Conservation (phyloP, 2,888 invertebrate species). For the Stramonita haemastoma region DNA sequence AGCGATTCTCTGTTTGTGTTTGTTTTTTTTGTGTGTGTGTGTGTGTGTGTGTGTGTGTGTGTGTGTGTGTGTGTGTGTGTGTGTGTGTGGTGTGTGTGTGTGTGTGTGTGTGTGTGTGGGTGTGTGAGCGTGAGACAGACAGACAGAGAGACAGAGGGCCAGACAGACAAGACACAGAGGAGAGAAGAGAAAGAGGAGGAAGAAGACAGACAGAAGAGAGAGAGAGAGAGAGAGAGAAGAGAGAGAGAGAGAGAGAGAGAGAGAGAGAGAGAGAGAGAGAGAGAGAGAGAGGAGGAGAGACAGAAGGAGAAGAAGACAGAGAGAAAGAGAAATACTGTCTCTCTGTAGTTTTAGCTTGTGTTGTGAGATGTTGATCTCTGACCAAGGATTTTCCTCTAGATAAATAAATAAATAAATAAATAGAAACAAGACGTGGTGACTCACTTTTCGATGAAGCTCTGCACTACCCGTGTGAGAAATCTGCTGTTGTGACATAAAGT, state of each 20-base stretch:
- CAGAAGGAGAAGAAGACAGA: not conserved
- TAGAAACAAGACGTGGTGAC: not conserved
- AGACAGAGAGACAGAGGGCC: not conserved
- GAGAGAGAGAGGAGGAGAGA: not conserved
- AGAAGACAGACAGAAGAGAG: constrained; percentile 9
- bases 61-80: constrained; percentile 4
- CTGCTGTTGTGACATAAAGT: constrained; percentile 84
- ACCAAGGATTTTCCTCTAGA: too few relatives aligned
- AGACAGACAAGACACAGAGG: not conserved
- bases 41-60: constrained; percentile 22
- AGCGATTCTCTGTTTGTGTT: not conserved
- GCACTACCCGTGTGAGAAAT: constrained; percentile 81
- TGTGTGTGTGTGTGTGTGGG: not conserved
- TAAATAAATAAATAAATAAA: not conserved
- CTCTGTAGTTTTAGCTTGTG: too few relatives aligned
- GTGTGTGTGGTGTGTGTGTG: constrained; percentile 1
- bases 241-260: not conserved
- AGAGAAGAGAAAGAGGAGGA: not conserved
- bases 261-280: not conserved
- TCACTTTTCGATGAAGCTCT: constrained; percentile 84
- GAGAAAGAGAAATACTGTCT: too few relatives aligned
- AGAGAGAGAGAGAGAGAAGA: not conserved
- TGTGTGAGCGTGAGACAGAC: not conserved
- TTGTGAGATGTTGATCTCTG: too few relatives aligned
- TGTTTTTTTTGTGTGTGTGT: constrained; percentile 14